Evolutionary conservation across 2,113 vertebrate genomes (phyloP).

Genomic region (Siniperca knerii): DNA sequence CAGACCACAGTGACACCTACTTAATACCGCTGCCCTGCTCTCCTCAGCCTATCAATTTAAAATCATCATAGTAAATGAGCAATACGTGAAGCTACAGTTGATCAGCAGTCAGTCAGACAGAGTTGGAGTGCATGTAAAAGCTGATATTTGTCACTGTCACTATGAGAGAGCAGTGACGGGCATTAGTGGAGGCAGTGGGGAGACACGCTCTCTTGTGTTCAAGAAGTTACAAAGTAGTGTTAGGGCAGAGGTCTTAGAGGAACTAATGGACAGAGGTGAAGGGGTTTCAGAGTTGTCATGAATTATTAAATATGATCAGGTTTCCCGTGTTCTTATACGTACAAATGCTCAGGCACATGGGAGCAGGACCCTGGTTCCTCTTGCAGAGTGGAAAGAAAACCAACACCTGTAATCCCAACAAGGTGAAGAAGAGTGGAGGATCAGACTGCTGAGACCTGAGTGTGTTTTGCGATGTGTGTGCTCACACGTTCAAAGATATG

Average conservation of each 20-base stretch:
- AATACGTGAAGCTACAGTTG: not conserved
- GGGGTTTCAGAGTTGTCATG: conserved; percentile 75
- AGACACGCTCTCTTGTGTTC: conserved; percentile 67
- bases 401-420: conserved; percentile 82
- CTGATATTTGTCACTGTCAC: conserved; percentile 46
- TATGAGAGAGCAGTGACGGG: conserved; percentile 7
- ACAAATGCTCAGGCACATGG: conserved; percentile 49
- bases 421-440: conserved; percentile 53
- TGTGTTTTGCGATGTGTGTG: conserved; percentile 47
- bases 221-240: conserved; percentile 77
- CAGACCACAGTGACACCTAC: conserved; percentile 42
- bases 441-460: conserved; percentile 7
- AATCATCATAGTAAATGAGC: not conserved
- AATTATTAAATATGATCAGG: conserved; percentile 83
- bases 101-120: conserved; percentile 4
- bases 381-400: conserved; percentile 85
- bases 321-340: conserved; percentile 68
- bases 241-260: conserved; percentile 78
- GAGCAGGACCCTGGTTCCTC: conserved; percentile 62
- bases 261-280: conserved; percentile 76
- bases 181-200: conserved; percentile 16
- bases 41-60: not conserved
- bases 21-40: not conserved
- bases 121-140: conserved; percentile 20
- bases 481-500: conserved; percentile 35